A percentile compares a stretch with the other conserved stretches of the same genome.
Conservation (phyloP, 2,888 invertebrate genomes). For the Periphyllus acericola region DNA sequence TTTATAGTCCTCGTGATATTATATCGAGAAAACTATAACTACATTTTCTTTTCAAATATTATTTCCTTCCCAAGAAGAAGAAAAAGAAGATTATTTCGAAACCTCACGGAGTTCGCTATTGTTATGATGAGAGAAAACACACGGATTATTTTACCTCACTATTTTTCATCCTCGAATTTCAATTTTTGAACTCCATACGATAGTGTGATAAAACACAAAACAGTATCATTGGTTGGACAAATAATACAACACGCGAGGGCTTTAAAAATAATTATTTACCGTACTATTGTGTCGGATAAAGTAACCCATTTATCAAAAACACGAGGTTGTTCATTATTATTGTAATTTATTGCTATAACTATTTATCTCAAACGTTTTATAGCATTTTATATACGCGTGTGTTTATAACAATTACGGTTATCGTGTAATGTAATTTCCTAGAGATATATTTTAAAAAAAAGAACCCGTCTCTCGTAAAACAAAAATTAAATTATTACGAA, state of each 20-base stretch:
- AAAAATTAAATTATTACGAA: too few relatives aligned
- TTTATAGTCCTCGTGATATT: not conserved
- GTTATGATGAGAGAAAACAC: not conserved
- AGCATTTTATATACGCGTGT: not conserved
- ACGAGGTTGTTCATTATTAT: not conserved
- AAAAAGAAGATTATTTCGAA: not conserved
- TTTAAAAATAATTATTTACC: conserved; percentile 21
- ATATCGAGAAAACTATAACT: not conserved
- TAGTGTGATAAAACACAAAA: conserved; percentile 17
- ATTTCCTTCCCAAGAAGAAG: not conserved
- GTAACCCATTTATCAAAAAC: not conserved
- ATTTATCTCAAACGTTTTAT: not conserved
- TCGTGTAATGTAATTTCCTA: too few relatives aligned
- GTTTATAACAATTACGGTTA: not conserved
- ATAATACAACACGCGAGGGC: not conserved
- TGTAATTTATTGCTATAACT: not conserved
- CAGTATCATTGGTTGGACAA: not conserved
- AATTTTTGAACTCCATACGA: conserved; percentile 14
- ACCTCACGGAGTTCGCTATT: not conserved
- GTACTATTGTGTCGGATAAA: not conserved
- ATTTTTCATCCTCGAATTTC: conserved; percentile 1
- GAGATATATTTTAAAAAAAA: too few relatives aligned
- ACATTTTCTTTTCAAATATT: conserved; percentile 12
- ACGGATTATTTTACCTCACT: not conserved
- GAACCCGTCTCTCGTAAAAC: too few relatives aligned